Conservation (phyloP, 2,113 vertebrate genomes). For the Phyllostomus discolor region DNA sequence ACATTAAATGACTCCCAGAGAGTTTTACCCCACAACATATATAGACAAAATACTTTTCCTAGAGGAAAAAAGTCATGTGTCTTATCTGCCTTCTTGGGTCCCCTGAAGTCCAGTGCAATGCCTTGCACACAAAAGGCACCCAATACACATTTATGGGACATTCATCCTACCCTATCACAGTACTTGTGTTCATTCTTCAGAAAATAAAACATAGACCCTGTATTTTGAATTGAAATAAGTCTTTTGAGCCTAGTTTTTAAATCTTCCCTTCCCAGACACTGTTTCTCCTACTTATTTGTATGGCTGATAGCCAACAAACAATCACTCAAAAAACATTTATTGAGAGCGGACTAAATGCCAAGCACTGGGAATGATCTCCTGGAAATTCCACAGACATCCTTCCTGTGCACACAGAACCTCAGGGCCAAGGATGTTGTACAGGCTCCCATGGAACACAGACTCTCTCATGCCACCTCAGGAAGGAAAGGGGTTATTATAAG, state of each 20-base stretch:
- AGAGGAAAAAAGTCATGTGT: neutral
- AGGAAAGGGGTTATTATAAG: neutral
- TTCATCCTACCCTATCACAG: neutral
- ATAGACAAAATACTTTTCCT: neutral
- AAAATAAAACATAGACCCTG: neutral
- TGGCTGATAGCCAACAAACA: neutral
- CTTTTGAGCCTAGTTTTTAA: conserved; percentile 2
- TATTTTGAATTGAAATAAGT: neutral
- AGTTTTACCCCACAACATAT: neutral
- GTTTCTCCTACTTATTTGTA: neutral
- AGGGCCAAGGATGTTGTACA: neutral
- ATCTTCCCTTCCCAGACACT: neutral
- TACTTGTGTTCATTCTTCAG: neutral
- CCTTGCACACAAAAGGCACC: neutral
- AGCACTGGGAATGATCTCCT: neutral
- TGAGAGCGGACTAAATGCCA: neutral
- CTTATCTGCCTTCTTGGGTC: neutral
- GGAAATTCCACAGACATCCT: neutral
- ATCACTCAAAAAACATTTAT: neutral
- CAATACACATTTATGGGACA: neutral
- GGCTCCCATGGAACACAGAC: neutral
- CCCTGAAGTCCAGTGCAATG: neutral
- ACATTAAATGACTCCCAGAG: neutral
- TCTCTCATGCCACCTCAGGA: neutral
- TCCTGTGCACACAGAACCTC: neutral